Percentiles rank a stretch among this genome's conserved stretches.
Conservation (phyloP, 2,888 invertebrate genomes). For the Dinocampus coccinellae region DNA sequence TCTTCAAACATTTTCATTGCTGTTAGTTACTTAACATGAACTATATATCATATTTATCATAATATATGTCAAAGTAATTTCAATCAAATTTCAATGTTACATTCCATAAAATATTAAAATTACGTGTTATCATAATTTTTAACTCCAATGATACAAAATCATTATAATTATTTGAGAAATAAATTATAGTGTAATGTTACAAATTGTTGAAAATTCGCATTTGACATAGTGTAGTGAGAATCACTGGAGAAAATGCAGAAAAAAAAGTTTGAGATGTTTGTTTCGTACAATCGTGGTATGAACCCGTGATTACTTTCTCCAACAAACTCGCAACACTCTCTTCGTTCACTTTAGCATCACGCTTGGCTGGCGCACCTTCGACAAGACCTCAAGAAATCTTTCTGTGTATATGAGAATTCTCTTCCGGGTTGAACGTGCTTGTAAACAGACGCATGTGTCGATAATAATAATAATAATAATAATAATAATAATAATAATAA, state of each 20-base stretch:
- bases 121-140: too few relatives aligned
- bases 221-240: slow-evolving; percentile 38
- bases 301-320: slow-evolving; percentile 64
- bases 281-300: slow-evolving; percentile 56
- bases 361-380: slow-evolving; percentile 54
- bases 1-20: too few relatives aligned
- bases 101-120: too few relatives aligned
- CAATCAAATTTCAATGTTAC: too few relatives aligned
- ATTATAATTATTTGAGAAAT: too few relatives aligned
- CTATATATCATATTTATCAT: too few relatives aligned
- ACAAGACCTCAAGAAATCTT: slow-evolving; percentile 49
- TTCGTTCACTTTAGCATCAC: slow-evolving; percentile 28
- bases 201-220: not conserved
- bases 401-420: slow-evolving; percentile 54
- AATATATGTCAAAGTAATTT: too few relatives aligned
- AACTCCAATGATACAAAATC: too few relatives aligned
- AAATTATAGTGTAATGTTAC: too few relatives aligned
- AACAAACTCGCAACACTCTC: slow-evolving; percentile 44
- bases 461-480: too few relatives aligned
- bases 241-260: slow-evolving; percentile 30
- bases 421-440: slow-evolving; percentile 54
- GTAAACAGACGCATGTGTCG: slow-evolving; percentile 27
- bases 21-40: too few relatives aligned
- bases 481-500: too few relatives aligned
- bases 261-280: slow-evolving; percentile 49